phyloP scores from a whole-genome alignment of 1,140 invertebrate species.

The Sesamia nonagrioides region DNA sequence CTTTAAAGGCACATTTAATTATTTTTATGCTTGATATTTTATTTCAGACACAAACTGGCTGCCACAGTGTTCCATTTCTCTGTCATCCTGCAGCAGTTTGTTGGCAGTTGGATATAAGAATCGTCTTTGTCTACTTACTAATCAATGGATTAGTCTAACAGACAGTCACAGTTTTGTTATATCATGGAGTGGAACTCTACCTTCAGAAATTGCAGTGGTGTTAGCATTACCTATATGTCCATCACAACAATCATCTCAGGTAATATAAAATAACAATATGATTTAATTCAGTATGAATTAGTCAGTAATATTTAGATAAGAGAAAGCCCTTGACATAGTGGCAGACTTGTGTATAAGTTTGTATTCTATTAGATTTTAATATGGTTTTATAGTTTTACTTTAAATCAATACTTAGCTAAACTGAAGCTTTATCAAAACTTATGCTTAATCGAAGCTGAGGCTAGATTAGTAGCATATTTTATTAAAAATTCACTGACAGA shows the following conservation, averaged over 20 bases:
- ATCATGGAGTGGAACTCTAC: slow-evolving; percentile 87
- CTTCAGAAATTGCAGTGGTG: slow-evolving; percentile 84
- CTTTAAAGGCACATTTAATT: not conserved
- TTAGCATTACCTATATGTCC: slow-evolving; percentile 86
- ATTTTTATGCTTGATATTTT: not conserved
- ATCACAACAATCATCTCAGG: slow-evolving; percentile 90
- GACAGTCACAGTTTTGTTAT: slow-evolving; percentile 86
- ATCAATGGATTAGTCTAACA: slow-evolving; percentile 89
- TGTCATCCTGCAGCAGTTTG: slow-evolving; percentile 92
- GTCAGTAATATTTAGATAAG: too few species aligned
- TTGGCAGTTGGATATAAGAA: slow-evolving; percentile 91
- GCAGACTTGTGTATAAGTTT: too few species aligned
- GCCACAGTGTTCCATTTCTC: slow-evolving; percentile 90
- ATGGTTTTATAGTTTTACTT: too few species aligned
- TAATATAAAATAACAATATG: slow-evolving; percentile 63
- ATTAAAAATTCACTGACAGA: too few species aligned
- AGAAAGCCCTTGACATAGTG: too few species aligned
- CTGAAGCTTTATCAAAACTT: too few species aligned
- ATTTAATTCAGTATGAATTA: not conserved
- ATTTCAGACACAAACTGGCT: slow-evolving; percentile 90
- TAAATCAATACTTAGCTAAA: too few species aligned
- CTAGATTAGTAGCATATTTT: too few species aligned
- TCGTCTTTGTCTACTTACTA: slow-evolving; percentile 90
- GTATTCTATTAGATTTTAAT: too few species aligned
- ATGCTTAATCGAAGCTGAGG: too few species aligned